Percentiles rank a stretch among this genome's conserved stretches.
These are phyloP conservation scores for Pygoscelis adeliae DNA, from an alignment of 2,113 vertebrate species.

Conservation along the genomic window DNA sequence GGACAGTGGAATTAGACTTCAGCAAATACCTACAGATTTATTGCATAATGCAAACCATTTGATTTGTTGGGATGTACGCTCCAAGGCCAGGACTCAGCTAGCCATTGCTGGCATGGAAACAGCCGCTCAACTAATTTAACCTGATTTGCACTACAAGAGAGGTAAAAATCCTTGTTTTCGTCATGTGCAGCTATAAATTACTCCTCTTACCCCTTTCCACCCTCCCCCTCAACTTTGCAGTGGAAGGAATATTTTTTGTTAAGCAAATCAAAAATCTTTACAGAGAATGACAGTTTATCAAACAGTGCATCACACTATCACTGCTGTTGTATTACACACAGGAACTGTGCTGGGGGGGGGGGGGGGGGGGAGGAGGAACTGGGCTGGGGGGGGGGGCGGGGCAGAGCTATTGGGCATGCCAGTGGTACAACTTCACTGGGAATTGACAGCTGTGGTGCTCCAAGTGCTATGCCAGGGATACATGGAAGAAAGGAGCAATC, in stretches of 20 bases:
- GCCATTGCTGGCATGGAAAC: conserved; percentile 13
- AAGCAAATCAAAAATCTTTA: background rate
- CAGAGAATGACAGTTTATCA: background rate
- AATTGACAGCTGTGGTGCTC: background rate
- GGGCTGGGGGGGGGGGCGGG: too few species aligned
- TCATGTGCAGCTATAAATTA: background rate
- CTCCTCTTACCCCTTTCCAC: background rate
- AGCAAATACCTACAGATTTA: conserved; percentile 60
- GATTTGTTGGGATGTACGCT: conserved; percentile 32
- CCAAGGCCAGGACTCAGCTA: background rate
- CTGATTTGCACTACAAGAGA: background rate
- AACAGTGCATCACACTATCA: background rate
- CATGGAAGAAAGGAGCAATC: background rate
- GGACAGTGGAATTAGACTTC: conserved; percentile 47
- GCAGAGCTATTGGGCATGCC: accelerated
- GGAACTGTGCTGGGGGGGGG: background rate
- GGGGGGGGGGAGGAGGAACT: too few species aligned
- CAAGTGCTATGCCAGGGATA: background rate
- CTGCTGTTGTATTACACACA: background rate
- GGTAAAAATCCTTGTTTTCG: background rate
- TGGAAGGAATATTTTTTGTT: background rate
- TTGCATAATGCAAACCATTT: conserved; percentile 42
- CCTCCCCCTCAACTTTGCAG: background rate
- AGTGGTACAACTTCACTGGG: background rate
- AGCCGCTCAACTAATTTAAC: conserved; percentile 3